phyloP scores from a whole-genome alignment of 1,140 invertebrate species.

The Apis mellifera region DNA sequence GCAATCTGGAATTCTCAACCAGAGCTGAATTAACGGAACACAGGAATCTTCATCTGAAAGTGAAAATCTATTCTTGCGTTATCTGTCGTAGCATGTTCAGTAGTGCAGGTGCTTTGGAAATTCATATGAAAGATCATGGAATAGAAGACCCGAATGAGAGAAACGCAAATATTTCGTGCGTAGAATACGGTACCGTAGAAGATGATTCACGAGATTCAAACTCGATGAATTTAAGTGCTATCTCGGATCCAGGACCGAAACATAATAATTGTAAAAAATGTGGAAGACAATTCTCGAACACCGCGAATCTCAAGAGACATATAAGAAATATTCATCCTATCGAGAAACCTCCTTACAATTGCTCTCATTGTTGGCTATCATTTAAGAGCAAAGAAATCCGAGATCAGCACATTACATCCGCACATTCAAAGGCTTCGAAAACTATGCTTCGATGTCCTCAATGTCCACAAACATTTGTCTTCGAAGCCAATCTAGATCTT shows the following conservation, averaged over 20 bases:
- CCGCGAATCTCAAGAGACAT: slow-evolving; percentile 79
- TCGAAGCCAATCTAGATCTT: slow-evolving; percentile 67
- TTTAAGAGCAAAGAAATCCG: slow-evolving; percentile 70
- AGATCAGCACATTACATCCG: slow-evolving; percentile 50
- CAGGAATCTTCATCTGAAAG: slow-evolving; percentile 85
- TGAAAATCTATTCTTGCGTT: slow-evolving; percentile 85
- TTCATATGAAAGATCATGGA: slow-evolving; percentile 82
- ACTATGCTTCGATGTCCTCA: slow-evolving; percentile 64
- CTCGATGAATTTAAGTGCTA: slow-evolving; percentile 42
- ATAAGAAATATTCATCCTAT: slow-evolving; percentile 82
- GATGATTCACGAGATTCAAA: slow-evolving; percentile 31
- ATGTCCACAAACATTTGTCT: slow-evolving; percentile 74
- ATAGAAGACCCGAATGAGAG: slow-evolving; percentile 72
- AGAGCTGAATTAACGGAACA: slow-evolving; percentile 84
- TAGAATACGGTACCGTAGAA: slow-evolving; percentile 54
- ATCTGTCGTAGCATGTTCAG: slow-evolving; percentile 84
- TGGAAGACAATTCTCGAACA: slow-evolving; percentile 82
- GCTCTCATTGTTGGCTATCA: slow-evolving; percentile 74
- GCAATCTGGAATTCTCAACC: slow-evolving; percentile 84
- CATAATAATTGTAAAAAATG: slow-evolving; percentile 83
- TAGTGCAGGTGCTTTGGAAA: slow-evolving; percentile 82
- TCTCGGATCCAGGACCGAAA: slow-evolving; percentile 67
- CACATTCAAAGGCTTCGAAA: slow-evolving; percentile 55
- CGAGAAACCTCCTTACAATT: slow-evolving; percentile 77
- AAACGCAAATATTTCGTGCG: slow-evolving; percentile 67